Base-by-base conservation (phyloP, 1,140 invertebrate species). In the Listronotus bonariensis region DNA sequence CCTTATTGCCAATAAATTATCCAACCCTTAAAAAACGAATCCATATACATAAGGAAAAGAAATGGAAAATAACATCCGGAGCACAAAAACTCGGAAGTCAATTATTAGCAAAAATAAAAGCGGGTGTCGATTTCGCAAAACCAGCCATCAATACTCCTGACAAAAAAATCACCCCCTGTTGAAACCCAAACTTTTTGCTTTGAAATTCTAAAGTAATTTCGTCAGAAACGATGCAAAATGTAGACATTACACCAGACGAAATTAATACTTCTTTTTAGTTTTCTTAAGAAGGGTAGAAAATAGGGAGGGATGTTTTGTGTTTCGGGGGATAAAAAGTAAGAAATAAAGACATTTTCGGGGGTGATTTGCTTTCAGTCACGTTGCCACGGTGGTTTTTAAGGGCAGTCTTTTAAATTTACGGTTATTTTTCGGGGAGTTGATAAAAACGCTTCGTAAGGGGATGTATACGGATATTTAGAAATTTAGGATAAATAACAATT, bases 211-310 rank as follows among this genome's bases (percentile, higher is more conserved):
- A 58, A 38, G 17, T 42, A 56, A 42, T 56, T 56, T 31, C 12
- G 26, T 3, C 54, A 20, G 48, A 58, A 14, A n/a, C 56, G n/a
- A 48, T 11, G 20, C 56, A 58, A 40, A 58, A 58, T 58, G 31
- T 48, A 58, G 56, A 58, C 56, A 42, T 58, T 46, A 45, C n/a
- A 48, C 43, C 42, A 42, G 56, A 32, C 56, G 56, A 58, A 58
- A 58, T 58, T 58, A 58, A 58, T 58, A 58, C 56, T 58, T 58
- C 56, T 58, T 58, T 58, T 58, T 48, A 36, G 56, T 58, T 58
- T 58, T 48, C 56, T 48, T 48, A 58, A 58, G 40, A 38, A 58
- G 42, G 56, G 56, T 58, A 46, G 40, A 18, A 42, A 58, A 58
- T 32, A 42, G 56, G 56, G 56, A 58, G 56, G 56, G 34, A n/a